Base-by-base conservation (phyloP, 2,113 vertebrate genomes). In the Rhadina sibilatrix region DNA sequence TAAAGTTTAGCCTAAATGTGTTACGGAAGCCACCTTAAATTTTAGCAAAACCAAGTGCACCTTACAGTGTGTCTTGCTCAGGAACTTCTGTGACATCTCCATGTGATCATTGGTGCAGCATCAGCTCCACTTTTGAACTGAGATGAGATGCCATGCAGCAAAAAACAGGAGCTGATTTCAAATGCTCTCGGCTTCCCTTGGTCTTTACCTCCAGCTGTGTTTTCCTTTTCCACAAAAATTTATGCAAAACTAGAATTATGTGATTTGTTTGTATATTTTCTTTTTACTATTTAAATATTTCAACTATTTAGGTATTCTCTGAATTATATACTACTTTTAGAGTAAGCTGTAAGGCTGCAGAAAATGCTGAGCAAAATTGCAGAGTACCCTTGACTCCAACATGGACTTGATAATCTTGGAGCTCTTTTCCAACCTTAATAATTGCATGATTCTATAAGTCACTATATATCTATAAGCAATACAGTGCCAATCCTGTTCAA, bases 81-180 rank as follows among this genome's bases (percentile, higher is more conserved):
- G 25, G 54, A 76, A 46, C 11, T 70, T 24, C 38, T n/a, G 23
- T 44, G 88, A 71, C 38, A 27, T 42, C 25, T 66, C 18, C 27
- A 7, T 0, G 1, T 15, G 57, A 50, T 20, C n/a, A 27, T 0
- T 0, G 0, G 50, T 19, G 35, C 7, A 2, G 42, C 2, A 5
- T 23, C 25, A 85, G 52, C 35, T 90, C 40, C 37, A 12, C n/a
- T 75, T 82, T 23, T 46, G 28, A 75, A 50, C 31, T 33, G 25
- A 53, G 11, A 22, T 18, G 21, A 46, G 19, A 70, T 13, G 25
- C 30, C 7, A 3, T 3, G 44, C 38, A 80, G 63, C 22, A 86
- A 93, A 85, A 59, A 15, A 0, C 22, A 57, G 35, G 11, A 46
- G 13, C 14, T 65, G 47, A 77, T 61, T 46, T 83, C 37, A 83